phyloP scores from a whole-genome alignment of 1,140 invertebrate genomes.

The Heliconius eleuchia region DNA sequence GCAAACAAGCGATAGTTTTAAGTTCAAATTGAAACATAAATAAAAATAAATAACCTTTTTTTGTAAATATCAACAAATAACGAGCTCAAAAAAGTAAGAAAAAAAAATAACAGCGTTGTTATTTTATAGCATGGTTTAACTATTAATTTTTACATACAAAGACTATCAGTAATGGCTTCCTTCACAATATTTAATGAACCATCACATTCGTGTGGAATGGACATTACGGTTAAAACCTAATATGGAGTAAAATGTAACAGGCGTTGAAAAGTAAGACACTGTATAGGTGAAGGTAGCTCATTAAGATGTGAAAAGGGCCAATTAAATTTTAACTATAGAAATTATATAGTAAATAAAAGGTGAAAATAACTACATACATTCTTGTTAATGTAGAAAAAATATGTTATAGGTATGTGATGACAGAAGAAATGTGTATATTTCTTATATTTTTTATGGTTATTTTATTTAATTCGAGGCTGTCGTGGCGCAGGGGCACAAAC shows the following conservation, averaged over 20 bases:
- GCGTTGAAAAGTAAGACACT: conserved; percentile 1
- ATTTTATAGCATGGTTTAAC: background rate
- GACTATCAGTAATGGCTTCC: background rate
- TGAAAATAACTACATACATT: background rate
- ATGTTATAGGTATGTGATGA: no score
- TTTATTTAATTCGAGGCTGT: no score
- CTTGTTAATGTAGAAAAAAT: no score
- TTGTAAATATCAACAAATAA: background rate
- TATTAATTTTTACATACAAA: conserved; percentile 14
- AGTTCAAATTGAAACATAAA: background rate
- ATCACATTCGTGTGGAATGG: conserved; percentile 22
- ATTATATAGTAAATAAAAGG: background rate
- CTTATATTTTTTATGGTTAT: no score
- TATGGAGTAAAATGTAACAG: conserved; percentile 24
- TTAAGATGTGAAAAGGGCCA: background rate
- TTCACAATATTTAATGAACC: conserved; percentile 9
- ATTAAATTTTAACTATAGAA: background rate
- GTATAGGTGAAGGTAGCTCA: background rate
- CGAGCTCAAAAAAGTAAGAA: background rate
- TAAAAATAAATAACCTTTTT: background rate
- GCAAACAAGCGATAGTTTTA: background rate
- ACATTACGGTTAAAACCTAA: conserved; percentile 25
- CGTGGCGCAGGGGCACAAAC: no score
- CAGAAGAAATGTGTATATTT: no score
- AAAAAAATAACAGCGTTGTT: background rate